Evolutionary conservation across 1,140 invertebrate genomes (phyloP), one percentile per base, ranked within the genome.

Genomic region (Nixonia krombeini): DNA sequence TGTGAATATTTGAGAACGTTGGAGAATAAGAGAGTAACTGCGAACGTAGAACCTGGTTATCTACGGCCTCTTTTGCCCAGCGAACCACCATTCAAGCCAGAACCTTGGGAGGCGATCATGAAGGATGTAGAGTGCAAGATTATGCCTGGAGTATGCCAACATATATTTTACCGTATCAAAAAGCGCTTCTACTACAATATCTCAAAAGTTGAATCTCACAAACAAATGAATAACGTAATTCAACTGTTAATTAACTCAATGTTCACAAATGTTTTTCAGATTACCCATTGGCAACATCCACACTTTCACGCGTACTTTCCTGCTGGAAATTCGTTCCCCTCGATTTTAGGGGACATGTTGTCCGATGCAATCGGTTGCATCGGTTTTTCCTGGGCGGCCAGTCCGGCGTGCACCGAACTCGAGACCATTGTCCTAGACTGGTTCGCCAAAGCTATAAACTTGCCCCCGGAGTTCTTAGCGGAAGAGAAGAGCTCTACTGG

Each of bases 231-330:
- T n/a, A n/a, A n/a, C n/a, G n/a, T n/a, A n/a, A n/a, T n/a, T n/a
- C n/a, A n/a, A n/a, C n/a, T n/a, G n/a, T n/a, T n/a, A n/a, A n/a
- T n/a, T n/a, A n/a, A n/a, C n/a, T n/a, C n/a, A n/a, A n/a, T n/a
- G n/a, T n/a, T n/a, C n/a, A n/a, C n/a, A n/a, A n/a, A n/a, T 46
- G 2, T 29, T 6, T 4, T 4, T 0, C 78, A 94, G 92, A 89
- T 94, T 37, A 97, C 96, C 0, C 96, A 99, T 77, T 99, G 96
- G 96, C 95, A 98, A 82, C 96, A 98, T 88, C 95, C 96, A 1
- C 87, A 92, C 51, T 99, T 98, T 79, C 96, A 98, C 77, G 96
- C 96, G 1, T 99, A 98, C 83, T 98, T 99, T 83, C 96, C 96
- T 2, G 91, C 95, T 1, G 96, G 96, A 12, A 96, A 97, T 83